These are phyloP conservation scores for Pygoscelis adeliae DNA, from an alignment of 2,113 vertebrate species.

Conservation along the genomic window DNA sequence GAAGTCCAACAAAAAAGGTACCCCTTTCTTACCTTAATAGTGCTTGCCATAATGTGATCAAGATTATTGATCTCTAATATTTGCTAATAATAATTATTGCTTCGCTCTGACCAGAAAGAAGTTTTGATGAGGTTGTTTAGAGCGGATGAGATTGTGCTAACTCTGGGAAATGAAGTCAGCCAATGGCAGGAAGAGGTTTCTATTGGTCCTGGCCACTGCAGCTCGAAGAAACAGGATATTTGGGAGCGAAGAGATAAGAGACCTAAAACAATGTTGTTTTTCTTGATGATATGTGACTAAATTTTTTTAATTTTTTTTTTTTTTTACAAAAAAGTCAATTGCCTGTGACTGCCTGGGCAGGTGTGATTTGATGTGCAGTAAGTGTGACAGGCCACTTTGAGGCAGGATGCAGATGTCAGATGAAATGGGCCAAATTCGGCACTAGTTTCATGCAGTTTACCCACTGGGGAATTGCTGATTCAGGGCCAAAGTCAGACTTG, in stretches of 20 bases:
- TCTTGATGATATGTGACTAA: slow-evolving; percentile 86
- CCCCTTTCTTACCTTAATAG: slow-evolving; percentile 89
- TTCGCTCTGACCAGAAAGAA: slow-evolving; percentile 85
- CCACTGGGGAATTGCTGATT: slow-evolving; percentile 29
- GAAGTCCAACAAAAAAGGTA: slow-evolving; percentile 47
- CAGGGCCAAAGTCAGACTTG: slow-evolving; percentile 25
- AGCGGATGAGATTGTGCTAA: slow-evolving; percentile 96
- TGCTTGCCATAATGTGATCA: slow-evolving; percentile 88
- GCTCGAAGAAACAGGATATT: slow-evolving; percentile 96
- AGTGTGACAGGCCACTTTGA: slow-evolving; percentile 56
- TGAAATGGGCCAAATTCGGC: slow-evolving; percentile 65
- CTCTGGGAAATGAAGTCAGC: slow-evolving; percentile 94
- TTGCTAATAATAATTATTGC: slow-evolving; percentile 86
- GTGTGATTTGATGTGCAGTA: slow-evolving; percentile 73
- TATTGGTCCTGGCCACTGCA: slow-evolving; percentile 89
- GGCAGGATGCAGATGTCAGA: slow-evolving; percentile 85
- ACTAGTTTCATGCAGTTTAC: slow-evolving; percentile 8
- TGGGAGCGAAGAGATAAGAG: slow-evolving; percentile 92
- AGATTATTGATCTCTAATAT: slow-evolving; percentile 84
- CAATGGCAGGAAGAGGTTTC: slow-evolving; percentile 93
- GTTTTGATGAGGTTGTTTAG: slow-evolving; percentile 89
- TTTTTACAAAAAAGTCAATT: slow-evolving; percentile 61
- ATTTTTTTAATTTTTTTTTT: slow-evolving; percentile 17
- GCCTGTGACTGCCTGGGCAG: slow-evolving; percentile 74
- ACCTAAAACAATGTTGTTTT: slow-evolving; percentile 94